These are phyloP conservation scores for Dyspetes luteomarginatus DNA, from an alignment of 2,888 invertebrate genomes.

Conservation along the genomic window DNA sequence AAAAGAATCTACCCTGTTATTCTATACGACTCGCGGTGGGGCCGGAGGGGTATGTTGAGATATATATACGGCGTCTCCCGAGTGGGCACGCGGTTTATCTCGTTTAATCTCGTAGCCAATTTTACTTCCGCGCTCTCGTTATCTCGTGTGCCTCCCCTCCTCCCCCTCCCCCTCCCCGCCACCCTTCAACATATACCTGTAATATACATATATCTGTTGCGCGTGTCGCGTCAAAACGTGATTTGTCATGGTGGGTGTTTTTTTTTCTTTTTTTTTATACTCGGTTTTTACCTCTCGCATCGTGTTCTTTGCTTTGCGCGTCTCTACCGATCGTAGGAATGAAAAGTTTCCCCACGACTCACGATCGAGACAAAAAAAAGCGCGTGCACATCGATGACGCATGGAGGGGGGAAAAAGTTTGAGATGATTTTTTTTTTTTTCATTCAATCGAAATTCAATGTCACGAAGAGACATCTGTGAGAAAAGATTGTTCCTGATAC, in stretches of 20 bases:
- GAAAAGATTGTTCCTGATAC: no score
- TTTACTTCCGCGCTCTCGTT: slow-evolving; percentile 28
- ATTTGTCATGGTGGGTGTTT: slow-evolving; percentile 61
- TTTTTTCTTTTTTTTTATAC: slow-evolving; percentile 47
- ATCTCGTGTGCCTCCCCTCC: slow-evolving; percentile 8
- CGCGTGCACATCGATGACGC: slow-evolving; percentile 2
- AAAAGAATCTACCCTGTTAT: background rate
- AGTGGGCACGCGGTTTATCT: slow-evolving; percentile 33
- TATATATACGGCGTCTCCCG: slow-evolving; percentile 31
- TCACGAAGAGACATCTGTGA: slow-evolving; percentile 8
- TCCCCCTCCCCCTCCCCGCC: background rate
- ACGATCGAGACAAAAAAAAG: background rate
- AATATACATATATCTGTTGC: background rate
- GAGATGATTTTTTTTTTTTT: background rate
- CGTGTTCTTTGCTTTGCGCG: slow-evolving; percentile 4
- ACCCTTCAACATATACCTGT: background rate
- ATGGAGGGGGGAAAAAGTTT: background rate
- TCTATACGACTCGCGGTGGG: background rate
- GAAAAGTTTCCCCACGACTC: background rate
- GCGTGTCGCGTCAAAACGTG: slow-evolving; percentile 43
- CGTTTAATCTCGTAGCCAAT: background rate
- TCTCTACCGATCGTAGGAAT: background rate
- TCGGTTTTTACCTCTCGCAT: slow-evolving; percentile 21
- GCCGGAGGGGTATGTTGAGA: slow-evolving; percentile 8
- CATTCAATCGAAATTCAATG: slow-evolving; percentile 24